These are phyloP conservation scores for Drosophila bunnanda DNA, from an alignment of 2,888 invertebrate species.

Conservation along the genomic window DNA sequence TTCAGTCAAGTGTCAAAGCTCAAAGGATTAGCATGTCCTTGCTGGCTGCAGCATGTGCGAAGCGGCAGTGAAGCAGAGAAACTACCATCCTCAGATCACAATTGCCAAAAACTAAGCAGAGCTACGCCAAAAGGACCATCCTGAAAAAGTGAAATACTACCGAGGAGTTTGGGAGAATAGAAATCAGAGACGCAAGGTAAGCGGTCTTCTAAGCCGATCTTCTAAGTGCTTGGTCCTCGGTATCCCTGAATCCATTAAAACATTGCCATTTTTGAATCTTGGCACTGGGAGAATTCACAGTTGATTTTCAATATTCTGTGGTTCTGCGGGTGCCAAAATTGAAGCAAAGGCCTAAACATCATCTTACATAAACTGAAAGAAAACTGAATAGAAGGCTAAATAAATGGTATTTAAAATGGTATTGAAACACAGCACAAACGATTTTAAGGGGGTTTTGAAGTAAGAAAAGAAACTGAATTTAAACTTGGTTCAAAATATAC, in stretches of 20 bases:
- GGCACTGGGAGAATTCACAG: conserved; percentile 86
- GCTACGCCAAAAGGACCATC: conserved; percentile 1
- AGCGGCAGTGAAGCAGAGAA: conserved; percentile 9
- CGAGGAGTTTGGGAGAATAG: neutral
- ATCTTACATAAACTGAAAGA: neutral
- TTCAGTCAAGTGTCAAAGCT: conserved; percentile 83
- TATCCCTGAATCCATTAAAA: neutral
- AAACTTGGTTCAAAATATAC: no score
- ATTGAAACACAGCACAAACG: neutral
- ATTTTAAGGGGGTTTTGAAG: neutral
- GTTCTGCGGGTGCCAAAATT: conserved; percentile 85
- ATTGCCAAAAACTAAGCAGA: conserved; percentile 14
- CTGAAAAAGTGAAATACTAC: conserved; percentile 6
- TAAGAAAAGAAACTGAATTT: neutral
- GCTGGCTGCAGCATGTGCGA: conserved; percentile 58
- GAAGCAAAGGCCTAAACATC: conserved; percentile 62
- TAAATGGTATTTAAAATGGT: no score
- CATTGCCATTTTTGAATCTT: conserved; percentile 78
- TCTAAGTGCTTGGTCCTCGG: neutral
- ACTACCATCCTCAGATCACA: conserved; percentile 1
- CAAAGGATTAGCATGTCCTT: conserved; percentile 84
- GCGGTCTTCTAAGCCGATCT: conserved; percentile 16
- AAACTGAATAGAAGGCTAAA: neutral
- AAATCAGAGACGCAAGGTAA: conserved; percentile 19
- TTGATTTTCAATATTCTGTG: conserved; percentile 83